These are phyloP conservation scores for Sesamia nonagrioides DNA, from an alignment of 1,140 invertebrate species.

Conservation along the genomic window DNA sequence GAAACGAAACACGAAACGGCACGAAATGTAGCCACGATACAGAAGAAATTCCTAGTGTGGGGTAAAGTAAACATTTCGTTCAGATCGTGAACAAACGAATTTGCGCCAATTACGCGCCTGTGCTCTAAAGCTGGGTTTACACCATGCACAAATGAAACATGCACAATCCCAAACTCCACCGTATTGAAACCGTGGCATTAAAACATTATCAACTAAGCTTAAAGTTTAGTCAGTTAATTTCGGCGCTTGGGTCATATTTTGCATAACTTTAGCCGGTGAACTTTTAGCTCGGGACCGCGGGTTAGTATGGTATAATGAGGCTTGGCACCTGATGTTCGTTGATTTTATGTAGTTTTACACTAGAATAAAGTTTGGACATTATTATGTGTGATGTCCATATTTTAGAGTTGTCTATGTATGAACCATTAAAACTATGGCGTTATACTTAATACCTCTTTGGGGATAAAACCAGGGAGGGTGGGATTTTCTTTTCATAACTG, in stretches of 20 bases:
- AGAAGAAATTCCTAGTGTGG: too few species aligned
- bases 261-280: constrained; percentile 50
- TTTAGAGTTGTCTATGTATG: not conserved
- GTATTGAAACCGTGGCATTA: constrained; percentile 45
- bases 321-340: constrained; percentile 30
- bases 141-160: too few species aligned
- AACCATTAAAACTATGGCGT: too few species aligned
- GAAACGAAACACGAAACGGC: too few species aligned
- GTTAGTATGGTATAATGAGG: constrained; percentile 37
- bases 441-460: too few species aligned
- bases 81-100: too few species aligned
- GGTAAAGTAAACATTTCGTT: not conserved
- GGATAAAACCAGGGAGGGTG: too few species aligned
- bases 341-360: constrained; percentile 7
- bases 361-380: not conserved
- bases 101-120: too few species aligned
- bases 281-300: constrained; percentile 43
- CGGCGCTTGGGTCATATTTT: constrained; percentile 43
- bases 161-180: not conserved
- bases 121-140: too few species aligned
- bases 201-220: constrained; percentile 47
- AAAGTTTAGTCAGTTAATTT: constrained; percentile 29
- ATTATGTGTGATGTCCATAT: not conserved
- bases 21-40: too few species aligned
- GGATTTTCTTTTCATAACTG: too few species aligned